Evolutionary conservation across 2,797 vertebrate species (phyloP).

Genomic region (Phataginus tricuspis): DNA sequence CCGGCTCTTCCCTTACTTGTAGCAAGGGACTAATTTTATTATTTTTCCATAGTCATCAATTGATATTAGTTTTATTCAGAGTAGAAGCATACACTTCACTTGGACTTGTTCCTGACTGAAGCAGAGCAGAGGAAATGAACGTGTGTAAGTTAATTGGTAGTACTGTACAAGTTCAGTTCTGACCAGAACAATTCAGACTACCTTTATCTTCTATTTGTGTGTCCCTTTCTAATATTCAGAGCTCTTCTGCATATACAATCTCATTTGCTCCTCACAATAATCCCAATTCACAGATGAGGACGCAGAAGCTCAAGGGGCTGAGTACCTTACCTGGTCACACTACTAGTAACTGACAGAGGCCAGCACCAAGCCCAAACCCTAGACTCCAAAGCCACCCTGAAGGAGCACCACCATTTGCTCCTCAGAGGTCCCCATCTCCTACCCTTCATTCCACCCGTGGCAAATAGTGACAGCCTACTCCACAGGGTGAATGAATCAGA

Average conservation of each 20-base stretch:
- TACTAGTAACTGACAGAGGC: not conserved
- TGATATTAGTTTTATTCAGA: not conserved
- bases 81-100: not conserved
- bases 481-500: not conserved
- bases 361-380: not conserved
- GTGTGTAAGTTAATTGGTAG: too few relatives aligned
- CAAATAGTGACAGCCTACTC: not conserved
- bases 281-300: not conserved
- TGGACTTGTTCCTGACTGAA: not conserved
- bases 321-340: not conserved
- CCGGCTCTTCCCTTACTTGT: not conserved
- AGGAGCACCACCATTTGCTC: not conserved
- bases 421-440: not conserved
- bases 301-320: not conserved
- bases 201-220: not conserved
- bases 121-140: not conserved
- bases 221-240: not conserved
- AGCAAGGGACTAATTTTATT: not conserved
- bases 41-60: not conserved
- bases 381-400: not conserved
- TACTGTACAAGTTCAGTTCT: not conserved
- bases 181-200: not conserved
- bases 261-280: not conserved
- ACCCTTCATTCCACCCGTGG: not conserved
- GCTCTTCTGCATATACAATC: not conserved